phyloP scores from a whole-genome alignment of 2,888 invertebrate genomes.

The Zhengitettix transpicula region DNA sequence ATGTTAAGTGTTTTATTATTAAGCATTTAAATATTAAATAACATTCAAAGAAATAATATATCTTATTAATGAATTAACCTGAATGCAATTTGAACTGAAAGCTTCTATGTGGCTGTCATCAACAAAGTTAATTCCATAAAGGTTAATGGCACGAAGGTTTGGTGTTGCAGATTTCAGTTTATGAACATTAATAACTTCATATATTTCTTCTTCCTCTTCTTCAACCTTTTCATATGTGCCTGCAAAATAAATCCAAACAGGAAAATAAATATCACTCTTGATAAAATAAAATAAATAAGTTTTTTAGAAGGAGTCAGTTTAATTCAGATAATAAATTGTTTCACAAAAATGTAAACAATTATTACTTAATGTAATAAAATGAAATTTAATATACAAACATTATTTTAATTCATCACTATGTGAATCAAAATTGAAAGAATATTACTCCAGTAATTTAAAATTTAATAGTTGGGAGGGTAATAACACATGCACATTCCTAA shows the following conservation, averaged over 20 bases:
- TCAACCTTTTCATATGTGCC: conserved; percentile 95
- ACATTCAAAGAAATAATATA: neutral
- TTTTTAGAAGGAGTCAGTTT: too few relatives aligned
- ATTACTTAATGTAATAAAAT: too few relatives aligned
- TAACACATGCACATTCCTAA: too few relatives aligned
- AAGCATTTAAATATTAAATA: neutral
- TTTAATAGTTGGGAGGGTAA: too few relatives aligned
- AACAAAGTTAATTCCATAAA: conserved; percentile 96
- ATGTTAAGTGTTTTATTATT: neutral
- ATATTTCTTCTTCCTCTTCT: conserved; percentile 98
- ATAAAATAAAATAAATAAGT: too few relatives aligned
- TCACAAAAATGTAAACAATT: too few relatives aligned
- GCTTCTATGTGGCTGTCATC: conserved; percentile 99
- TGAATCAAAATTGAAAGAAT: too few relatives aligned
- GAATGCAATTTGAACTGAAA: conserved; percentile 89
- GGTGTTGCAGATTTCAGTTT: conserved; percentile 96
- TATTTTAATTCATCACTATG: too few relatives aligned
- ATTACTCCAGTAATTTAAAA: too few relatives aligned
- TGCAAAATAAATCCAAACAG: conserved; percentile 19
- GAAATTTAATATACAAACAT: too few relatives aligned
- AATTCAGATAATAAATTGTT: too few relatives aligned
- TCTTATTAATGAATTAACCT: conserved; percentile 28
- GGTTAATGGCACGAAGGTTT: conserved; percentile 89
- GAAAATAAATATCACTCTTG: too few relatives aligned
- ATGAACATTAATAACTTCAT: conserved; percentile 97